phyloP scores from a whole-genome alignment of 2,797 vertebrate species.

The Chelon auratus region DNA sequence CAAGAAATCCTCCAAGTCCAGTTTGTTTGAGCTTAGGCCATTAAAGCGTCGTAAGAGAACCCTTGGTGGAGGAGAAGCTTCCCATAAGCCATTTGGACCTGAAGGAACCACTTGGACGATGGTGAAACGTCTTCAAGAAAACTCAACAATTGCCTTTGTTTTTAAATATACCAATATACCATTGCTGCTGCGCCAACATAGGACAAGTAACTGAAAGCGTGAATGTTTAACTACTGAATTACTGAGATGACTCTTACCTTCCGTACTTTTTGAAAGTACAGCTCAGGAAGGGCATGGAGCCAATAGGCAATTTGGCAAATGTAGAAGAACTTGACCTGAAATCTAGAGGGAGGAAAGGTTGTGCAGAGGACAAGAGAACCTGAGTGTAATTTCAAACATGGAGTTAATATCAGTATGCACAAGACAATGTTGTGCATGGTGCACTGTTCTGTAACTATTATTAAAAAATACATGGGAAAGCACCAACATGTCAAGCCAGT shows the following conservation, averaged over 20 bases:
- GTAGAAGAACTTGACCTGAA: slow-evolving; percentile 93
- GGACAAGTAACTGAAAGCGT: not conserved
- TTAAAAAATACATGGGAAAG: not conserved
- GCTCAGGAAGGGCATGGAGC: slow-evolving; percentile 88
- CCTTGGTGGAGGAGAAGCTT: no score
- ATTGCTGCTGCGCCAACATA: no score
- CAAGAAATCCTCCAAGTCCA: no score
- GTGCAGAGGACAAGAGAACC: slow-evolving; percentile 20
- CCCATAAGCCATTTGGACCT: no score
- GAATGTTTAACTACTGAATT: not conserved
- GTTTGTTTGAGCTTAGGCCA: no score
- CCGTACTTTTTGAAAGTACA: slow-evolving; percentile 89
- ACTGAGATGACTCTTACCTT: slow-evolving; percentile 80
- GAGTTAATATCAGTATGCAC: not conserved
- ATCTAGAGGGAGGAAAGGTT: slow-evolving; percentile 75
- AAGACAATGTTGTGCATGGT: not conserved
- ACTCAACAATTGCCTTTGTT: no score
- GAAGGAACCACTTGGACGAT: no score
- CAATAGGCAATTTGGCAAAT: slow-evolving; percentile 92
- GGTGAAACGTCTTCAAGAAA: no score
- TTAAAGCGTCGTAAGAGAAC: no score
- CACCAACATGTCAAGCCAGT: not conserved
- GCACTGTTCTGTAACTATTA: not conserved
- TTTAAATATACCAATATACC: no score
- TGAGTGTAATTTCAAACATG: not conserved